phyloP scores from a whole-genome alignment of 2,797 vertebrate genomes.

The Gymnothorax reevesii region DNA sequence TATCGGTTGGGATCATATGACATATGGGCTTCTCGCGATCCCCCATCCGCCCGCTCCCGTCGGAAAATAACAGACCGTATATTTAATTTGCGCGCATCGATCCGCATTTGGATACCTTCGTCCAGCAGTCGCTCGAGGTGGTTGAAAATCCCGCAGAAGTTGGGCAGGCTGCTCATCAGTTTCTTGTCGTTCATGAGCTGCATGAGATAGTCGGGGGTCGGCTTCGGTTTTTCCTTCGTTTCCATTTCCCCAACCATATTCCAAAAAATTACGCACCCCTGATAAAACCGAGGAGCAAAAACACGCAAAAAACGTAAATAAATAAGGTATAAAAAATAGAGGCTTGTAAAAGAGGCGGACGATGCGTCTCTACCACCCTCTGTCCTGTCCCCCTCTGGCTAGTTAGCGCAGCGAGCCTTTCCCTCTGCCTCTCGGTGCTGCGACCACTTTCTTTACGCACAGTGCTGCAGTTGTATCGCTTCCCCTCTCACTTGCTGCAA shows the following conservation, averaged over 20 bases:
- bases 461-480: constrained; percentile 39
- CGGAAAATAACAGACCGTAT: neutral
- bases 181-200: constrained; percentile 90
- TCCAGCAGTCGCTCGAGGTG: constrained; percentile 81
- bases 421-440: constrained; percentile 34
- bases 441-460: constrained; percentile 42
- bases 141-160: constrained; percentile 88
- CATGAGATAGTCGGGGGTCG: constrained; percentile 95
- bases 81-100: constrained; percentile 11
- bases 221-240: constrained; percentile 96
- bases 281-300: constrained; percentile 58
- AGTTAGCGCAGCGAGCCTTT: constrained; percentile 33
- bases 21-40: neutral
- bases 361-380: constrained; percentile 37
- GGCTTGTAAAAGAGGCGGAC: constrained; percentile 36
- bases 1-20: neutral
- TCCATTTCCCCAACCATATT: constrained; percentile 91
- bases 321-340: constrained; percentile 44
- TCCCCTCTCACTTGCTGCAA: constrained; percentile 40
- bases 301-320: constrained; percentile 40
- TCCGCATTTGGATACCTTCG: constrained; percentile 65
- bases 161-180: constrained; percentile 86
- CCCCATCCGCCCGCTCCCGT: neutral
- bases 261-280: constrained; percentile 69
- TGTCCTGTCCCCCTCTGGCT: constrained; percentile 34